Evolutionary conservation across 2,888 invertebrate genomes (phyloP).

Genomic region (Microplitis manilae): DNA sequence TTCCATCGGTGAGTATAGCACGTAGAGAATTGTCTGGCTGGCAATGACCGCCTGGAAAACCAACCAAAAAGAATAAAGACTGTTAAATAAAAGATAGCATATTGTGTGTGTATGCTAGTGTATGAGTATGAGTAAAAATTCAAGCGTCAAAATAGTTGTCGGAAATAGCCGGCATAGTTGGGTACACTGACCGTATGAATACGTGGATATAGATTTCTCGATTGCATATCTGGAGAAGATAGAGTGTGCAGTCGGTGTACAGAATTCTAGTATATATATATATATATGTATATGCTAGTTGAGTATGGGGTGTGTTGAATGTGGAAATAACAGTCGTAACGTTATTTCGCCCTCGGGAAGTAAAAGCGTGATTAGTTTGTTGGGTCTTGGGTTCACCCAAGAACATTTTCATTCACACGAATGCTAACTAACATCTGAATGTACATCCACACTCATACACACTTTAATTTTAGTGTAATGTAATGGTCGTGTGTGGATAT

Average conservation of each 20-base stretch:
- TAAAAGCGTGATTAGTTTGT: constrained; percentile 42
- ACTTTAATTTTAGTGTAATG: background rate
- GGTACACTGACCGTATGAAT: background rate
- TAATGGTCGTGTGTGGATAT: constrained; percentile 18
- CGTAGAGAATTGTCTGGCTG: background rate
- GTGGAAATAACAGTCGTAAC: background rate
- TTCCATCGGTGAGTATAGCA: constrained; percentile 28
- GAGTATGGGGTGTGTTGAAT: background rate
- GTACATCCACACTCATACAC: constrained; percentile 4
- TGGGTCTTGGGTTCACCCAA: constrained; percentile 31
- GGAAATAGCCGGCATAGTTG: constrained; percentile 16
- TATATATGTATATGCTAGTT: background rate
- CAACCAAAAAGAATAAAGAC: constrained; percentile 4
- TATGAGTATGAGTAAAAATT: background rate
- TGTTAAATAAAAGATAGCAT: background rate
- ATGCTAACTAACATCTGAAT: constrained; percentile 9
- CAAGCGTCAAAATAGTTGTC: constrained; percentile 4
- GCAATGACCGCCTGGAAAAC: constrained; percentile 2
- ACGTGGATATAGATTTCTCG: background rate
- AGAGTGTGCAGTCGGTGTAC: background rate
- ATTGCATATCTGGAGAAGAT: background rate
- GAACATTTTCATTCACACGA: constrained; percentile 41
- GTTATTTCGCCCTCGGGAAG: constrained; percentile 41
- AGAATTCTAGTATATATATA: background rate
- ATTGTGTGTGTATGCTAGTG: background rate